Evolutionary conservation across 2,797 vertebrate species (phyloP).

Genomic region (Chrysocyon brachyurus): DNA sequence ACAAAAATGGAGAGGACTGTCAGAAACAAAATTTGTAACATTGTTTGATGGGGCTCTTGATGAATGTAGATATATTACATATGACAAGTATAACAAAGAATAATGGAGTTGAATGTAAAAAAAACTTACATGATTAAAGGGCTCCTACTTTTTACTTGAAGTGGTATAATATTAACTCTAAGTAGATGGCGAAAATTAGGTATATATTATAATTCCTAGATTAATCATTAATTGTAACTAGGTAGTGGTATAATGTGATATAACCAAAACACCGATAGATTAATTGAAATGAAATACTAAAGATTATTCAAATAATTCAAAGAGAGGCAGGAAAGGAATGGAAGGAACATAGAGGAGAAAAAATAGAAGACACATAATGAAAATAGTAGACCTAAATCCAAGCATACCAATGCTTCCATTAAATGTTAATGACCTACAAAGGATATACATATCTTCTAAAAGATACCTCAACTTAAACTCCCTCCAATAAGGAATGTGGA

Average conservation of each 20-base stretch:
- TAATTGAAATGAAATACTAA: background rate
- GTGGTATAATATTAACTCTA: background rate
- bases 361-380: background rate
- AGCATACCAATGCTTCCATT: background rate
- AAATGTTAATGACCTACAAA: background rate
- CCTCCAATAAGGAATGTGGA: background rate
- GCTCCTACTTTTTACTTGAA: background rate
- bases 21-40: background rate
- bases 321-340: background rate
- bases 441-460: background rate
- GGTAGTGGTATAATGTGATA: background rate
- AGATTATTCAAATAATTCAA: background rate
- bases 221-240: background rate
- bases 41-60: background rate
- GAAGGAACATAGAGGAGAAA: background rate
- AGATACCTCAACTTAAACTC: background rate
- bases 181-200: background rate
- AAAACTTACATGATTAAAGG: background rate
- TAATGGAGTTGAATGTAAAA: background rate
- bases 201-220: background rate
- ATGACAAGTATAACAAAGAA: background rate
- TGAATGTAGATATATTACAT: background rate
- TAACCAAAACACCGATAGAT: background rate
- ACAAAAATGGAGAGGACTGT: background rate
- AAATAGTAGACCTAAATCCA: background rate